These are phyloP conservation scores for Nasonia vitripennis DNA, from an alignment of 1,140 invertebrate species.

Conservation along the genomic window DNA sequence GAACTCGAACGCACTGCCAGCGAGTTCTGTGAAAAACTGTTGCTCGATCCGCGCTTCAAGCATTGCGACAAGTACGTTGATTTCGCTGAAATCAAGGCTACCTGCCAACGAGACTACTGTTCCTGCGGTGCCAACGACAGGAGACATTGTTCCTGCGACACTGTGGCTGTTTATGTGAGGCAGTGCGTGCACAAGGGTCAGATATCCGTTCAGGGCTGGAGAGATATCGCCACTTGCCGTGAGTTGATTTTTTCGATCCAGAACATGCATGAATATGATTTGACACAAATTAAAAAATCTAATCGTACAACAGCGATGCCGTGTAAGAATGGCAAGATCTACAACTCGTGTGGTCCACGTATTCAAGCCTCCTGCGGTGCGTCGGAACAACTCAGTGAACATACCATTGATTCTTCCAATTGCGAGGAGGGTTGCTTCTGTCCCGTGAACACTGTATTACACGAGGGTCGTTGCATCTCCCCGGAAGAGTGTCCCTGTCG, in stretches of 20 bases:
- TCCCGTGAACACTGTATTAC: slow-evolving; percentile 82
- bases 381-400: slow-evolving; percentile 24
- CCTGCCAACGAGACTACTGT: slow-evolving; percentile 88
- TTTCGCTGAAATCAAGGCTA: slow-evolving; percentile 76
- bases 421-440: slow-evolving; percentile 94
- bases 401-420: slow-evolving; percentile 60
- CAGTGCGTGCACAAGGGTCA: slow-evolving; percentile 83
- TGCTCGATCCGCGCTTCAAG: slow-evolving; percentile 79
- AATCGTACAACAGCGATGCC: slow-evolving; percentile 77
- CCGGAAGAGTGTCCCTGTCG: slow-evolving; percentile 85
- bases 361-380: slow-evolving; percentile 77
- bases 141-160: slow-evolving; percentile 84
- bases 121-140: slow-evolving; percentile 77
- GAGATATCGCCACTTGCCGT: slow-evolving; percentile 85
- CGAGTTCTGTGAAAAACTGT: slow-evolving; percentile 79
- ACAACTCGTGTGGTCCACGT: slow-evolving; percentile 81
- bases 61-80: slow-evolving; percentile 80
- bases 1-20: slow-evolving; percentile 74
- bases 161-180: slow-evolving; percentile 84
- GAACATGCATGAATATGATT: neutral
- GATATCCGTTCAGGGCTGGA: slow-evolving; percentile 80
- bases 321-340: slow-evolving; percentile 82
- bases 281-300: neutral
- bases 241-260: neutral
- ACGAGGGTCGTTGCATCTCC: slow-evolving; percentile 84